phyloP scores from a whole-genome alignment of 2,888 invertebrate genomes.

The Luffia ferchaultella region DNA sequence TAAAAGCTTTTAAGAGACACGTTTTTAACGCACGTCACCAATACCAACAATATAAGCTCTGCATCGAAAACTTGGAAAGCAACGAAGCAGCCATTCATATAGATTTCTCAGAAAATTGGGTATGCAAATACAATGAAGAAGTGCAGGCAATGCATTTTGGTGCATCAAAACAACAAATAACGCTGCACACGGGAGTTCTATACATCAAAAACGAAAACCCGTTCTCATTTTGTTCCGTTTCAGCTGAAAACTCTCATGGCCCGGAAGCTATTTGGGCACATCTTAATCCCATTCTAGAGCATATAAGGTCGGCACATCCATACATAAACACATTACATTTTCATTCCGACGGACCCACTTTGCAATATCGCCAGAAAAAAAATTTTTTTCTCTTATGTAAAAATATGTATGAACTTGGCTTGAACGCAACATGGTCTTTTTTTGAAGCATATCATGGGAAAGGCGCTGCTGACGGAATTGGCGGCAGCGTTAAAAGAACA shows the following conservation, averaged over 20 bases:
- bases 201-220: constrained; percentile 11
- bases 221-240: constrained; percentile 13
- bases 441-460: constrained; percentile 9
- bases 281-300: constrained; percentile 12
- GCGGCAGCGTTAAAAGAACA: constrained; percentile 11
- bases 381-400: constrained; percentile 10
- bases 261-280: constrained; percentile 17
- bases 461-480: constrained; percentile 14
- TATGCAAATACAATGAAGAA: constrained; percentile 9
- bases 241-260: constrained; percentile 9
- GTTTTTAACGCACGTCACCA: constrained; percentile 5
- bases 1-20: constrained; percentile 11
- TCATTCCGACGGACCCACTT: constrained; percentile 3
- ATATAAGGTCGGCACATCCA: constrained; percentile 9
- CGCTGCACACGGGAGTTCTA: constrained; percentile 13
- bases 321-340: constrained; percentile 9
- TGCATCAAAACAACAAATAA: constrained; percentile 11
- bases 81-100: background rate
- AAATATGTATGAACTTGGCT: constrained; percentile 10
- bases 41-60: constrained; percentile 9
- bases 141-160: constrained; percentile 11
- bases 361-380: constrained; percentile 10
- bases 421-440: constrained; percentile 11
- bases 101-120: constrained; percentile 6
- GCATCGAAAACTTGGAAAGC: constrained; percentile 2